Percentiles rank a stretch among this genome's conserved stretches.
phyloP scores from a whole-genome alignment of 2,797 vertebrate species.

The Miichthys miiuy region DNA sequence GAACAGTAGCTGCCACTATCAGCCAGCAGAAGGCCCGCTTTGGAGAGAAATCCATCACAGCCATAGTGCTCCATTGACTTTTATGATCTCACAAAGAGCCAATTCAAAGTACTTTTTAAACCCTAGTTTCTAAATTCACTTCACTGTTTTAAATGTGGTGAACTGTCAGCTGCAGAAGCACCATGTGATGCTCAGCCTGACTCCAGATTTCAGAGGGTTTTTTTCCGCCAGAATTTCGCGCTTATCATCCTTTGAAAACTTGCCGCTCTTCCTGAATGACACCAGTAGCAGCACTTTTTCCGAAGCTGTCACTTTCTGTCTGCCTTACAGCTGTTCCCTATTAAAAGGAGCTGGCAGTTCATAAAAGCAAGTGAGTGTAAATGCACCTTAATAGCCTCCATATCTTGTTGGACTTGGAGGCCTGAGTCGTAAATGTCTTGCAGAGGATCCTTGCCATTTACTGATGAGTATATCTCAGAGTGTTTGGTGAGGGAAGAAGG shows the following conservation, averaged over 20 bases:
- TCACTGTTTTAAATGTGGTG: neutral
- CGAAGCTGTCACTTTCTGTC: conserved; percentile 58
- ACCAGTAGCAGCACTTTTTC: conserved; percentile 39
- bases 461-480: conserved; percentile 41
- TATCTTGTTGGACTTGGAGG: conserved; percentile 49
- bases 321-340: conserved; percentile 60
- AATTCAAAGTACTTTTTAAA: neutral
- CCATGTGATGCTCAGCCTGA: neutral
- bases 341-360: conserved; percentile 56
- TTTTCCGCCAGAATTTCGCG: neutral
- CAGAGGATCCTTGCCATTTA: conserved; percentile 29
- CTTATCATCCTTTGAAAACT: conserved; percentile 24
- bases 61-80: conserved; percentile 1
- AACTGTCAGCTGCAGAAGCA: neutral
- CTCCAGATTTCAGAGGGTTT: neutral
- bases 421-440: conserved; percentile 55
- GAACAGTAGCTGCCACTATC: neutral
- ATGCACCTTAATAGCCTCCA: conserved; percentile 58
- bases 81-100: conserved; percentile 13
- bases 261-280: conserved; percentile 26
- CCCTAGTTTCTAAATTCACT: neutral
- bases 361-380: conserved; percentile 56
- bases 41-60: neutral
- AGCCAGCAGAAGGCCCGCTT: conserved; percentile 11
- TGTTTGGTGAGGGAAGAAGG: neutral